Conservation (phyloP, 1,140 invertebrate genomes). For the Akabosia matsudoensis region DNA sequence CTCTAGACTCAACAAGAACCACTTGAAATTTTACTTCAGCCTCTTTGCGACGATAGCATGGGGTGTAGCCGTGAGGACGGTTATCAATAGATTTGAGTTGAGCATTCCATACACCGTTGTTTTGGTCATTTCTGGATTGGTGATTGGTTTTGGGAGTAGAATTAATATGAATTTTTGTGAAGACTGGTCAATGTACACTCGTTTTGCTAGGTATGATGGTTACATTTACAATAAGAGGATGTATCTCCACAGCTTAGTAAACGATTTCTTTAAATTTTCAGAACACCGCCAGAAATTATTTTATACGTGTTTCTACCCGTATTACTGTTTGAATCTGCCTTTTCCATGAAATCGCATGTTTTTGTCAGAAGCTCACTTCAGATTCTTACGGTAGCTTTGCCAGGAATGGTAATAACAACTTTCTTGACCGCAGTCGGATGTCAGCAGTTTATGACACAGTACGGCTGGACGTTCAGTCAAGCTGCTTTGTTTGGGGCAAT, state of each 20-base stretch:
- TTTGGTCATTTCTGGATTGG: conserved; percentile 3
- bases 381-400: conserved; percentile 34
- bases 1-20: conserved; percentile 2
- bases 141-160: conserved; percentile 5
- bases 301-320: conserved; percentile 19
- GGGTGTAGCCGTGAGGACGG: conserved; percentile 20
- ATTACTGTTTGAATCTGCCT: conserved; percentile 17
- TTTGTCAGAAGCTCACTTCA: neutral
- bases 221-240: neutral
- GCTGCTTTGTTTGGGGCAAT: conserved; percentile 53
- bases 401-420: conserved; percentile 34
- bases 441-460: conserved; percentile 25
- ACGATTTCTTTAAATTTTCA: neutral
- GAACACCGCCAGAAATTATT: conserved; percentile 20
- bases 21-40: conserved; percentile 26
- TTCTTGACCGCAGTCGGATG: conserved; percentile 2
- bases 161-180: neutral
- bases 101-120: conserved; percentile 20
- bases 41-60: conserved; percentile 22
- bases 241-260: neutral
- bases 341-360: conserved; percentile 24
- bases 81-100: conserved; percentile 11
- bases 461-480: conserved; percentile 42
- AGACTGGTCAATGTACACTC: conserved; percentile 6
- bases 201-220: conserved; percentile 18